Evolutionary conservation across 1,140 invertebrate genomes (phyloP).

Genomic region (Sarcophaga bullata): DNA sequence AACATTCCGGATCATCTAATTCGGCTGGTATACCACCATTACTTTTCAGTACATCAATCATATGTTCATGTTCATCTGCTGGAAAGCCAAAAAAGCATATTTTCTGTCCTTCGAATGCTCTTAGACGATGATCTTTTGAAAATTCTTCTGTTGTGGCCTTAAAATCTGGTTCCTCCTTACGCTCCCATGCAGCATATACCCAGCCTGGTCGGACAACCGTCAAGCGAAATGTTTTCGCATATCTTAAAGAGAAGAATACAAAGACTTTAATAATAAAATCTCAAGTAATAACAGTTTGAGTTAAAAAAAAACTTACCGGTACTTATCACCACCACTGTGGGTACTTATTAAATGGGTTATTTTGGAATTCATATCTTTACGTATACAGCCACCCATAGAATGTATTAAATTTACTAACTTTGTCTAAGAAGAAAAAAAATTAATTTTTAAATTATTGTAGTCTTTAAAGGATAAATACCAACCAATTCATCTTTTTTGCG

Average conservation of each 20-base stretch:
- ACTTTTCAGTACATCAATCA: conserved; percentile 86
- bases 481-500: conserved; percentile 87
- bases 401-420: conserved; percentile 87
- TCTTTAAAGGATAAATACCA: conserved; percentile 56
- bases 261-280: neutral
- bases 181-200: conserved; percentile 87
- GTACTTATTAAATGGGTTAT: conserved; percentile 94
- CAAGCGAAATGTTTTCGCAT: conserved; percentile 87
- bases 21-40: conserved; percentile 84
- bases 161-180: conserved; percentile 75
- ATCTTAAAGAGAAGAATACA: conserved; percentile 67
- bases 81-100: conserved; percentile 91
- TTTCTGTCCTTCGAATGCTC: conserved; percentile 86
- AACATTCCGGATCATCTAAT: conserved; percentile 82
- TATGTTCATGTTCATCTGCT: conserved; percentile 87
- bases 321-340: conserved; percentile 87
- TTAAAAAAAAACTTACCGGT: conserved; percentile 67
- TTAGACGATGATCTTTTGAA: conserved; percentile 80
- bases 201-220: conserved; percentile 89
- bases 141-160: conserved; percentile 74
- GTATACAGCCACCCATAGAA: conserved; percentile 93
- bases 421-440: conserved; percentile 70
- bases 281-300: neutral
- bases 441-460: conserved; percentile 9
- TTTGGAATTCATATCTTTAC: conserved; percentile 86